phyloP scores from a whole-genome alignment of 2,113 vertebrate genomes.

The Engystomops pustulosus region DNA sequence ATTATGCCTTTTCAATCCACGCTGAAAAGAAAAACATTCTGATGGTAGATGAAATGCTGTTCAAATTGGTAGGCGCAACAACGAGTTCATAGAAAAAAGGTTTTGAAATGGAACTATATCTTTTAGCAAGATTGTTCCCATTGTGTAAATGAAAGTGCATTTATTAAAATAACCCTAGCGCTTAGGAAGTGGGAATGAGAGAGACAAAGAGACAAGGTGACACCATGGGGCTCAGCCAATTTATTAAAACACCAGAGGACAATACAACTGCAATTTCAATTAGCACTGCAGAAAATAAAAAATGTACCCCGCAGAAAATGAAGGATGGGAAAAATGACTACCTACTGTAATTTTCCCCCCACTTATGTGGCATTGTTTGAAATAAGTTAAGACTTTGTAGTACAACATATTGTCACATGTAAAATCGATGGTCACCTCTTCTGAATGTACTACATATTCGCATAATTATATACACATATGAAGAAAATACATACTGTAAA shows the following conservation, averaged over 20 bases:
- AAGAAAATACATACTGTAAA: too few species aligned
- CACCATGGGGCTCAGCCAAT: conserved; percentile 48
- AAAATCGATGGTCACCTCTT: background rate
- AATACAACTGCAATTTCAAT: conserved; percentile 52
- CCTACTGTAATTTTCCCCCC: conserved; percentile 22
- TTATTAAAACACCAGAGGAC: conserved; percentile 48
- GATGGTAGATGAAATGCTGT: conserved; percentile 58
- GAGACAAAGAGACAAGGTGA: conserved; percentile 47
- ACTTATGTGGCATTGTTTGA: background rate
- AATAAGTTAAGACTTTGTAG: background rate
- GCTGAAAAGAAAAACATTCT: conserved; percentile 57
- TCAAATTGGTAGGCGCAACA: conserved; percentile 56
- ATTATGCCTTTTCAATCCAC: conserved; percentile 57
- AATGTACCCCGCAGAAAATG: conserved; percentile 30
- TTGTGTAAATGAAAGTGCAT: conserved; percentile 55
- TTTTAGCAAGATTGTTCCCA: conserved; percentile 55
- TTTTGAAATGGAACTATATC: conserved; percentile 57
- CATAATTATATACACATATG: too few species aligned
- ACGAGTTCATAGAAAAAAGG: conserved; percentile 38
- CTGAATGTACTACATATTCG: too few species aligned
- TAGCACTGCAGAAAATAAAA: conserved; percentile 42
- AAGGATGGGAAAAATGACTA: background rate
- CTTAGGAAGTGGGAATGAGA: conserved; percentile 22
- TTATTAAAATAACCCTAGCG: conserved; percentile 51
- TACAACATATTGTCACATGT: background rate